A percentile compares a stretch with the other conserved stretches of the same genome.
phyloP scores from a whole-genome alignment of 1,140 invertebrate species.

The Pantala flavescens region DNA sequence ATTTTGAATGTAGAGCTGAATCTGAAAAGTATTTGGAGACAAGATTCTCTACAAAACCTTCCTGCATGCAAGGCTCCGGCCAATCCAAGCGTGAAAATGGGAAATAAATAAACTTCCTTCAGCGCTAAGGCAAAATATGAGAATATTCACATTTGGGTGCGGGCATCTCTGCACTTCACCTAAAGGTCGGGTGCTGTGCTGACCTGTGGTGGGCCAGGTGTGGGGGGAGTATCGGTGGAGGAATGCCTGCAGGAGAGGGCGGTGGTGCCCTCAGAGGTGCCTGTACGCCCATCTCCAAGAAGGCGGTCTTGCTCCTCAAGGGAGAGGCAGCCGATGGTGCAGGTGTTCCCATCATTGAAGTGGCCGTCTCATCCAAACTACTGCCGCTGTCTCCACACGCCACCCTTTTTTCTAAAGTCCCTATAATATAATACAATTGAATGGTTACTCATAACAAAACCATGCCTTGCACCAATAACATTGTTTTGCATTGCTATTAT shows the following conservation, averaged over 20 bases:
- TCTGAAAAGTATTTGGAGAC: too few species aligned
- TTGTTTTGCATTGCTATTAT: too few species aligned
- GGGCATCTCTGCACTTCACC: background rate
- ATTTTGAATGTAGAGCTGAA: too few species aligned
- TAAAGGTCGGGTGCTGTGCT: constrained; percentile 32
- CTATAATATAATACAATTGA: constrained; percentile 57
- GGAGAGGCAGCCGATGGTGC: constrained; percentile 30
- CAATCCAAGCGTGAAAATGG: too few species aligned
- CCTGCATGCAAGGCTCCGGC: too few species aligned
- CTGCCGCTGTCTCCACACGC: constrained; percentile 32
- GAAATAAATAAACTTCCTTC: too few species aligned
- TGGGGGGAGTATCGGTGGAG: constrained; percentile 37
- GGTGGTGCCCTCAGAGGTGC: background rate
- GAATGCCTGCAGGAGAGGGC: constrained; percentile 35
- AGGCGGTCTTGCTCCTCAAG: constrained; percentile 28
- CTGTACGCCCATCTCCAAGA: constrained; percentile 20
- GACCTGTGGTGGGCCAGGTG: constrained; percentile 34
- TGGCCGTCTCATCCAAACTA: constrained; percentile 54
- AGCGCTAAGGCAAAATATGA: too few species aligned
- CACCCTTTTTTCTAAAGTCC: constrained; percentile 55
- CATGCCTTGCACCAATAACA: too few species aligned
- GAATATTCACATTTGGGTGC: background rate
- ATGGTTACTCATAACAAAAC: too few species aligned
- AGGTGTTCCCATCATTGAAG: constrained; percentile 42
- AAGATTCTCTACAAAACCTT: too few species aligned